Evolutionary conservation across 2,797 vertebrate genomes (phyloP).

Genomic region (Epinephelus coioides): DNA sequence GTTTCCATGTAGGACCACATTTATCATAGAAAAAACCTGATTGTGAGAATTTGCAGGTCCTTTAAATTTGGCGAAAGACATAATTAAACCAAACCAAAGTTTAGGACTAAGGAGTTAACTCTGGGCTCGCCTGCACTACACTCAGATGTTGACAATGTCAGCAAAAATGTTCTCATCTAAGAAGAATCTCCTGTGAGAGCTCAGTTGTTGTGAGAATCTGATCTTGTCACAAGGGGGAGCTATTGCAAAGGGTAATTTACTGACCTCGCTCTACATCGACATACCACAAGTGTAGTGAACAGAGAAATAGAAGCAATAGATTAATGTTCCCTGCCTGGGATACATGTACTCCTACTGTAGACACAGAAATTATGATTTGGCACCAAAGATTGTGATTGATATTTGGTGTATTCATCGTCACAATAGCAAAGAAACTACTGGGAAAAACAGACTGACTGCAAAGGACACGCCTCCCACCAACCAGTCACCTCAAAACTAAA

Average conservation of each 20-base stretch:
- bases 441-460: background rate
- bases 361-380: background rate
- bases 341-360: background rate
- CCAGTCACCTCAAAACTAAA: background rate
- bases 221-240: slow-evolving; percentile 61
- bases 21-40: background rate
- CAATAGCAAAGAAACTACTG: background rate
- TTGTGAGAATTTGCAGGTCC: background rate
- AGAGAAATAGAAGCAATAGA: background rate
- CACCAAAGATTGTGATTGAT: background rate
- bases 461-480: background rate
- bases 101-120: too few relatives aligned
- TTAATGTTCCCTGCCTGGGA: background rate
- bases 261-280: background rate
- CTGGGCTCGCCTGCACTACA: too few relatives aligned
- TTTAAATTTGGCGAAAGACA: background rate
- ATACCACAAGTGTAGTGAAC: background rate
- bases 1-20: background rate
- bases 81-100: background rate
- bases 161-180: too few relatives aligned
- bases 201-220: slow-evolving; percentile 4
- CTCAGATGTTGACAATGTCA: background rate
- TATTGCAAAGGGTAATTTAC: slow-evolving; percentile 29
- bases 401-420: background rate
- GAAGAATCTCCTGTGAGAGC: background rate